These are phyloP conservation scores for Ceratina calcarata DNA, from an alignment of 1,140 invertebrate species.

Conservation along the genomic window DNA sequence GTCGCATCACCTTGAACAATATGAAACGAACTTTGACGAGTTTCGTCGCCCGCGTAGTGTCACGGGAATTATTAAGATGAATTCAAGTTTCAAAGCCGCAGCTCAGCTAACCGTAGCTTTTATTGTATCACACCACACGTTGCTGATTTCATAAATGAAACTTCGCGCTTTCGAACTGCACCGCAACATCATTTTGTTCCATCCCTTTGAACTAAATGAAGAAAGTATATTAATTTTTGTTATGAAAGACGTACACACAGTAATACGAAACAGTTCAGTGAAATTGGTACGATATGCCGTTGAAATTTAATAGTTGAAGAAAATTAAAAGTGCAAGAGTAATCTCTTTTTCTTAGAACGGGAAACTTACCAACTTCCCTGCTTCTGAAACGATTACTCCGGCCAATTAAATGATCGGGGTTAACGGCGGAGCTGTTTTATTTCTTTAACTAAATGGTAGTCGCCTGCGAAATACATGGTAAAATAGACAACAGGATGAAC, in stretches of 20 bases:
- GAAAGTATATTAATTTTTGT: too few species aligned
- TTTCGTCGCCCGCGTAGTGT: background rate
- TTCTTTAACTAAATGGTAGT: background rate
- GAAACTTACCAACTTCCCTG: background rate
- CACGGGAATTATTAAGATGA: background rate
- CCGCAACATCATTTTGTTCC: background rate
- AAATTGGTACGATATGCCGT: too few species aligned
- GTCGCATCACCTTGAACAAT: background rate
- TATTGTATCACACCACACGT: background rate
- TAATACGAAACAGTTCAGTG: too few species aligned
- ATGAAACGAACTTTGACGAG: background rate
- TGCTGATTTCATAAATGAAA: background rate
- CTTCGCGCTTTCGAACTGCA: background rate
- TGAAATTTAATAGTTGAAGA: too few species aligned
- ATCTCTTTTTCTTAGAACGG: background rate
- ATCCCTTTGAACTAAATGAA: too few species aligned
- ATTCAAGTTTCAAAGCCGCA: background rate
- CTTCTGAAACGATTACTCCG: background rate
- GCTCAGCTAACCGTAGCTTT: background rate
- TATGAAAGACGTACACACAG: too few species aligned
- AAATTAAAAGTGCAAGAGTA: background rate
- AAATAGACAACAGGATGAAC: background rate
- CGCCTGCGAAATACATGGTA: background rate
- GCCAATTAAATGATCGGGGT: background rate
- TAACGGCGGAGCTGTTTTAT: background rate